Evolutionary conservation across 2,888 invertebrate genomes (phyloP).

Genomic region (Pseudococcus viburni): DNA sequence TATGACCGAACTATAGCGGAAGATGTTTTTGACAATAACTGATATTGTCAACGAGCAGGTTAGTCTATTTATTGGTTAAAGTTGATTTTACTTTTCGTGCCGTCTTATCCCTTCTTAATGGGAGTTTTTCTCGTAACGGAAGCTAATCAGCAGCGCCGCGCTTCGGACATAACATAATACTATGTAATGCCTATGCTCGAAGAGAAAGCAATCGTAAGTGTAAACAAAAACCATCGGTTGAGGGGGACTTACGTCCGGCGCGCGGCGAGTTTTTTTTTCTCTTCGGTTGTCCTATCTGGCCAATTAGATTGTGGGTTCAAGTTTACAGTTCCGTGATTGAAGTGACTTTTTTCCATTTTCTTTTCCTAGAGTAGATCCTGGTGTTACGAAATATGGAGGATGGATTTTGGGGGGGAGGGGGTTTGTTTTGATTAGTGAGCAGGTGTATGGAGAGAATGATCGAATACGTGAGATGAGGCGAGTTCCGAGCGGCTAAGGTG

Average conservation of each 20-base stretch:
- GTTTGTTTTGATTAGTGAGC: neutral
- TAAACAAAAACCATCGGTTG: conserved; percentile 62
- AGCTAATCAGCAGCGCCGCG: conserved; percentile 63
- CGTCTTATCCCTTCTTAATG: conserved; percentile 65
- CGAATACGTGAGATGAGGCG: neutral
- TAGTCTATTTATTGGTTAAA: conserved; percentile 66
- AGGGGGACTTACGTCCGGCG: conserved; percentile 38
- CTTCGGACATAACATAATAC: conserved; percentile 66
- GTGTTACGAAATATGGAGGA: conserved; percentile 7
- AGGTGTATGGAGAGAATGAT: neutral
- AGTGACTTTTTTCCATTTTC: neutral
- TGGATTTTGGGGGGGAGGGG: neutral
- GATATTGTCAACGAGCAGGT: conserved; percentile 61
- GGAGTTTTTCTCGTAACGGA: conserved; percentile 61
- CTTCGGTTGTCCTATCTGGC: neutral
- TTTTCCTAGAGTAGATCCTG: conserved; percentile 38
- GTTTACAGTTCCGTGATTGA: conserved; percentile 52
- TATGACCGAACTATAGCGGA: conserved; percentile 40
- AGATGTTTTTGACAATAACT: conserved; percentile 65
- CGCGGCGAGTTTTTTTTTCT: neutral
- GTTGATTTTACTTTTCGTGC: conserved; percentile 64
- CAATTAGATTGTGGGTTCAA: conserved; percentile 48
- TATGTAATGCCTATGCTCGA: conserved; percentile 63
- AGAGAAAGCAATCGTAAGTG: conserved; percentile 63
- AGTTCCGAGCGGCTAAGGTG: neutral